These are phyloP conservation scores for Strongylocentrotus purpuratus DNA, from an alignment of 35 echinoderm and acorn worm species.

Conservation along the genomic window DNA sequence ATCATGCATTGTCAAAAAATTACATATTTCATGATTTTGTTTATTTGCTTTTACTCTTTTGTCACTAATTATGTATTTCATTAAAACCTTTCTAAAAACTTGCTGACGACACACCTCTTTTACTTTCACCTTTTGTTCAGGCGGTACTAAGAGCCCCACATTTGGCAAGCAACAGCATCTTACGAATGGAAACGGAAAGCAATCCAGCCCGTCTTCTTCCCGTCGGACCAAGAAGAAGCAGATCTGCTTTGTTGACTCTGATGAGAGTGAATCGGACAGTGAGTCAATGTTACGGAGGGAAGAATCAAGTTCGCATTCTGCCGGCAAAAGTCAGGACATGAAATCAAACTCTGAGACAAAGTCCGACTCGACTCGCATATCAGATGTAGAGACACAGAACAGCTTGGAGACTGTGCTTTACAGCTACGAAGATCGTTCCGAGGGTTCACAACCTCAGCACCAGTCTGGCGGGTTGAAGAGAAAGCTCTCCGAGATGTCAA, in stretches of 20 bases:
- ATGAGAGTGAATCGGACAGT: background rate
- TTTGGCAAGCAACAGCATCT: background rate
- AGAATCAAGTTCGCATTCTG: background rate
- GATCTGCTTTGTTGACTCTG: background rate
- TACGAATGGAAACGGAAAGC: background rate
- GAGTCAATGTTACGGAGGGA: background rate
- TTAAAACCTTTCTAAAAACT: background rate
- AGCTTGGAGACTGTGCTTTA: conserved; percentile 30
- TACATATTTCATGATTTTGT: background rate
- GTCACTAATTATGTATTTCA: background rate
- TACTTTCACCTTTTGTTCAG: background rate
- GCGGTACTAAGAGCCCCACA: background rate
- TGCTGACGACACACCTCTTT: too few relatives aligned
- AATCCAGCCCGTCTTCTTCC: conserved; percentile 8
- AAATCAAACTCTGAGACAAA: background rate
- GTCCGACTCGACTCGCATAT: conserved; percentile 22
- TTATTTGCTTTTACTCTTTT: background rate
- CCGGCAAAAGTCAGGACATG: background rate
- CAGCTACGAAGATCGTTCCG: conserved; percentile 4
- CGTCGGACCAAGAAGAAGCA: background rate
- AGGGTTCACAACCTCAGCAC: background rate
- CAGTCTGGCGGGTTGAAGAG: background rate
- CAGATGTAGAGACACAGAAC: background rate
- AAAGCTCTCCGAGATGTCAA: conserved; percentile 31
- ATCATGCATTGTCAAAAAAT: background rate